Evolutionary conservation across 2,113 vertebrate genomes (phyloP).

Genomic region (Dendrocopos noguchii): DNA sequence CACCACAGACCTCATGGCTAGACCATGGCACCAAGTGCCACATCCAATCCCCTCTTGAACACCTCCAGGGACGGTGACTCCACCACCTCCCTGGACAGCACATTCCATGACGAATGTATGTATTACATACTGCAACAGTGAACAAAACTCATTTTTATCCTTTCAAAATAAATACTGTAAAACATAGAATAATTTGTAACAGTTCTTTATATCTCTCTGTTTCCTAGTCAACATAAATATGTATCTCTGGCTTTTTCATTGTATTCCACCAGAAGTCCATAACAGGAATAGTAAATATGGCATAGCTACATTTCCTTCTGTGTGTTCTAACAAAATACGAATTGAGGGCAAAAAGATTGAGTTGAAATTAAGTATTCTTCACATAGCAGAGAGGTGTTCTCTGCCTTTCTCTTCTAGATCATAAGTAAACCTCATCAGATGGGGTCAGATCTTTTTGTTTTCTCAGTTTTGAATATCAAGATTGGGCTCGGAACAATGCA

Average conservation of each 20-base stretch:
- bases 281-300: neutral
- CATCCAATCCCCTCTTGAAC: too few species aligned
- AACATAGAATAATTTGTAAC: neutral
- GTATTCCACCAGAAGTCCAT: slow-evolving; percentile 1
- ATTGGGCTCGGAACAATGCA: slow-evolving; percentile 21
- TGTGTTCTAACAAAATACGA: neutral
- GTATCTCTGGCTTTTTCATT: neutral
- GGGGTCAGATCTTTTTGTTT: neutral
- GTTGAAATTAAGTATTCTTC: slow-evolving; percentile 1
- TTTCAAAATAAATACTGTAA: neutral
- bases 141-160: neutral
- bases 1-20: too few species aligned
- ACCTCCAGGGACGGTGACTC: too few species aligned
- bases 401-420: neutral
- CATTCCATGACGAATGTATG: too few species aligned
- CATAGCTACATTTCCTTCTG: neutral
- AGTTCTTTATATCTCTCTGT: neutral
- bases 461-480: neutral
- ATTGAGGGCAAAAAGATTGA: slow-evolving; percentile 13
- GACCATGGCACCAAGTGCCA: too few species aligned
- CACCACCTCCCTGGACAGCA: too few species aligned
- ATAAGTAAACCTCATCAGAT: neutral
- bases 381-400: neutral
- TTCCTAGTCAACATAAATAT: neutral
- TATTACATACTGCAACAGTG: neutral